Evolutionary conservation across 2,113 vertebrate genomes (phyloP).

Genomic region (Pterophyllum scalare): DNA sequence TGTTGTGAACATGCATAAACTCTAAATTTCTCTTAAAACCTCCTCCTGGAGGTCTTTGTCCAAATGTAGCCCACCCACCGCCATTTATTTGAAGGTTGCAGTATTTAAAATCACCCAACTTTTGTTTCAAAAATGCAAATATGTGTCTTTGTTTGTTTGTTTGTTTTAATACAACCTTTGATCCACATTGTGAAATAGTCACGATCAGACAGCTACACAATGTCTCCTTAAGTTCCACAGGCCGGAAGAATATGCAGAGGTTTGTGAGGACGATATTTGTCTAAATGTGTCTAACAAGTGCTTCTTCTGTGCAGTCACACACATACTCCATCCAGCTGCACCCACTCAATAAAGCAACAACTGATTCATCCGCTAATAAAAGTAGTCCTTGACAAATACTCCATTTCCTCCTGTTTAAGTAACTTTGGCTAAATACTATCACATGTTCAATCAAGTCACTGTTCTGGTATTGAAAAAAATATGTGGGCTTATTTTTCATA

Average conservation of each 20-base stretch:
- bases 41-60: background rate
- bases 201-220: no score
- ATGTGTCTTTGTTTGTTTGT: rapidly evolving
- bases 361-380: background rate
- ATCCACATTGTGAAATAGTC: background rate
- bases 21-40: background rate
- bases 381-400: background rate
- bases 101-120: background rate
- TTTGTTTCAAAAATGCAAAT: rapidly evolving
- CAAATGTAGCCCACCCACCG: background rate
- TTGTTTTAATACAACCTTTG: background rate
- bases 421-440: background rate
- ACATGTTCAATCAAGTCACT: background rate
- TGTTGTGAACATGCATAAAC: background rate
- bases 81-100: background rate
- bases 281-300: background rate
- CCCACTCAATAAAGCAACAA: background rate
- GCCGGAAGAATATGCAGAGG: no score
- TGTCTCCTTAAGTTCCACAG: background rate
- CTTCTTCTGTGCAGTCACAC: no score
- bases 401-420: background rate
- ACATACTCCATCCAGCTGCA: background rate
- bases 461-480: background rate
- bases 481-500: background rate
- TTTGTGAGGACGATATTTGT: background rate